Base-by-base conservation (phyloP, 2,888 invertebrate genomes). In the Eulithis prunata region DNA sequence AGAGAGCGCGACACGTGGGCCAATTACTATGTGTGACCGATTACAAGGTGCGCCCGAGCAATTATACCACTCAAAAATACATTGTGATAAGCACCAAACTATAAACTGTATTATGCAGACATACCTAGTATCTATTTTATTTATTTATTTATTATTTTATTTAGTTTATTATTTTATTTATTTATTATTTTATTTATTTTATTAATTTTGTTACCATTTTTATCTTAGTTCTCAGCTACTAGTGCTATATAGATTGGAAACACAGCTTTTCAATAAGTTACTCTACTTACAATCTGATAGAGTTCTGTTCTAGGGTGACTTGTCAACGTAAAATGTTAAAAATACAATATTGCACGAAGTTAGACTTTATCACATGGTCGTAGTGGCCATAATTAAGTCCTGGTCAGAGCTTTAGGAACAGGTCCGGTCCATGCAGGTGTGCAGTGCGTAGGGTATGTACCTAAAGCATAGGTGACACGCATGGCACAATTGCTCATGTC, bases 1-100 rank as follows among this genome's bases (percentile, higher is more conserved):
- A 66, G 72, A 74, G 71, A 74, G 72, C 74, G 71, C 68, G 69
- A 72, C 72, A 68, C 59, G 58, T 68, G 72, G 54, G 55, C 67
- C 67, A 66, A 66, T 68, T 64, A 57, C 62, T 66, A 51, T 57
- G 54, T 41, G 41, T 66, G 66, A 68, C 70, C 67, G 62, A 71
- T 74, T 70, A 73, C 51, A 57, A 47, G 70, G 71, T 70, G 68
- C 72, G 69, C 70, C 72, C 65, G 66, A 58, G 64, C 69, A 60
- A 38, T 41, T 55, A 28, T 62, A 46, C 21, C 49, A n/a, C 55
- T 55, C 8, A 0, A 45, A 57, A 52, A 49, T 52, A 51, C 43
- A 53, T 14, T 28, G 21, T 12, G 38, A 43, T 12, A 47, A 38
- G 41, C 36, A 55, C 54, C 10, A 62, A 55, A 61, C 38, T 21